Conservation (phyloP, 2,797 vertebrate genomes). For the Sorex maritimensis region DNA sequence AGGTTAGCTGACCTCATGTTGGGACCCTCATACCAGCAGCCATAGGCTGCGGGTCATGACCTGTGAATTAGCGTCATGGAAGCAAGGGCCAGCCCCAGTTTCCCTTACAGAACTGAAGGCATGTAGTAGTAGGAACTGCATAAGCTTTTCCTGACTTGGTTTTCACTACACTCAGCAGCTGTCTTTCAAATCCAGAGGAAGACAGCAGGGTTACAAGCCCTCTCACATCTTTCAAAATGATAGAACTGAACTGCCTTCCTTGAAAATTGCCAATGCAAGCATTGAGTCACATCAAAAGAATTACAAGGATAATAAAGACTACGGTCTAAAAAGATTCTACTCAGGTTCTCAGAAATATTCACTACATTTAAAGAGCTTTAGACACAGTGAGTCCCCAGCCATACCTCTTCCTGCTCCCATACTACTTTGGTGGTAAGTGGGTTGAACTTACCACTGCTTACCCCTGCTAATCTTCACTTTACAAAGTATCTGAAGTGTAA, state of each 20-base stretch:
- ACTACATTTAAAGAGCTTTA: conserved; percentile 62
- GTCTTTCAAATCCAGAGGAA: conserved; percentile 80
- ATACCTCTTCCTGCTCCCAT: not conserved
- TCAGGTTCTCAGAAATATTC: conserved; percentile 26
- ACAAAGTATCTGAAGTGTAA: not conserved
- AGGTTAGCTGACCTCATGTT: conserved; percentile 87
- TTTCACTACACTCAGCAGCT: conserved; percentile 77
- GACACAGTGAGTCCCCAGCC: conserved; percentile 58
- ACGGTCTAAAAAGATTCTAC: conserved; percentile 44
- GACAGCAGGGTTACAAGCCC: conserved; percentile 77
- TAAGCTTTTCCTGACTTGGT: conserved; percentile 68
- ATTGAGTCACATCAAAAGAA: conserved; percentile 63
- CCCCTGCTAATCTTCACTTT: not conserved
- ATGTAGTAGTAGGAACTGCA: conserved; percentile 77
- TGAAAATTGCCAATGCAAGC: conserved; percentile 64
- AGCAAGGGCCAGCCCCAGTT: conserved; percentile 85
- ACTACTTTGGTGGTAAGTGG: not conserved
- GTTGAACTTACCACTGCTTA: not conserved
- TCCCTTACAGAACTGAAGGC: conserved; percentile 86
- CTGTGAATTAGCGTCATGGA: conserved; percentile 89
- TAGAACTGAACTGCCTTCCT: conserved; percentile 72
- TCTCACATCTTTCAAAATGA: conserved; percentile 64
- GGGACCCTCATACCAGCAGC: conserved; percentile 89
- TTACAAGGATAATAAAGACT: conserved; percentile 54
- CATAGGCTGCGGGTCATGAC: conserved; percentile 89